These are phyloP conservation scores for Bufotes viridis DNA, from an alignment of 2,797 vertebrate species.

Conservation along the genomic window DNA sequence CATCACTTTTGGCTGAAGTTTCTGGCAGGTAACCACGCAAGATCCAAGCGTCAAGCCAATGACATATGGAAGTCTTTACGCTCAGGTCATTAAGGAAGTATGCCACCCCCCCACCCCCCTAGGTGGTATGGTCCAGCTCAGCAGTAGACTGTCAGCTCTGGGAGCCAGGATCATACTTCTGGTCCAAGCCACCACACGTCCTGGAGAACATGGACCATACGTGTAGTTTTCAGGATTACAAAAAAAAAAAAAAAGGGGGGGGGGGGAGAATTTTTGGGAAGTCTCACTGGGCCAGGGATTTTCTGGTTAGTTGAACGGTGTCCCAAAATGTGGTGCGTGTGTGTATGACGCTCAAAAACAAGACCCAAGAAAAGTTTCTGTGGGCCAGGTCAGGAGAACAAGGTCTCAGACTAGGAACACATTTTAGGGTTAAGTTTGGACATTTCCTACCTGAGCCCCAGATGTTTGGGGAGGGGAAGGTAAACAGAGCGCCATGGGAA, in stretches of 20 bases:
- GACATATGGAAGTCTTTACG: neutral
- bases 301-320: neutral
- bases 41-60: neutral
- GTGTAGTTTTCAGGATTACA: neutral
- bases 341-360: neutral
- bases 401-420: neutral
- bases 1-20: neutral
- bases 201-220: neutral
- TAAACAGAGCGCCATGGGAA: too few relatives aligned
- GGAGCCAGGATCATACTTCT: neutral
- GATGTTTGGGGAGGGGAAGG: too few relatives aligned
- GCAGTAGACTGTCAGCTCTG: conserved; percentile 15
- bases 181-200: neutral
- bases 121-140: neutral
- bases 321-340: neutral
- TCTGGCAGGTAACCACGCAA: neutral
- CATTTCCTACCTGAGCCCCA: too few relatives aligned
- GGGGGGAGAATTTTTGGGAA: neutral
- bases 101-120: too few relatives aligned
- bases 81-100: neutral
- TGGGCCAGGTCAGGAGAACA: too few relatives aligned
- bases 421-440: too few relatives aligned
- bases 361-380: neutral
- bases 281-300: neutral
- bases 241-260: neutral